Conservation (phyloP, 2,113 vertebrate species). For the Saimiri boliviensis region DNA sequence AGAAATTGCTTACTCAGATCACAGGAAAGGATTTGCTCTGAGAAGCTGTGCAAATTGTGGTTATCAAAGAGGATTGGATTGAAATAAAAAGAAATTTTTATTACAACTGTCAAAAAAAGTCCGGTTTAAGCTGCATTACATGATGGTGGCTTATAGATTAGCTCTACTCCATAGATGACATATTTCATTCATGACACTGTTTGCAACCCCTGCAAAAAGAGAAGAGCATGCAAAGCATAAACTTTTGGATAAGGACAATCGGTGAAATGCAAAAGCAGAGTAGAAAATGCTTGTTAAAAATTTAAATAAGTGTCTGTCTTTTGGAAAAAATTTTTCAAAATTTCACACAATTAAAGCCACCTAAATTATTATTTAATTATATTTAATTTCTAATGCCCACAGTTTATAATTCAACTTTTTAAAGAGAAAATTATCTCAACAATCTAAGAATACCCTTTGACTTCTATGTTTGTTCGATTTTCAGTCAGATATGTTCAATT, state of each 20-base stretch:
- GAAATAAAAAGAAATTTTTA: neutral
- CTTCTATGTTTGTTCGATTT: neutral
- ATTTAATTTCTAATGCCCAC: neutral
- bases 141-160: neutral
- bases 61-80: conserved; percentile 22
- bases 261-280: neutral
- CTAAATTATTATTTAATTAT: neutral
- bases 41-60: neutral
- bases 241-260: neutral
- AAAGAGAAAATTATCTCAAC: neutral
- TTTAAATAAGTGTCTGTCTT: neutral
- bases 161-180: neutral
- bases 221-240: neutral
- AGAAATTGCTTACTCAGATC: neutral
- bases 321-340: conserved; percentile 7
- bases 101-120: neutral
- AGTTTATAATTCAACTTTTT: neutral
- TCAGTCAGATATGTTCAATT: neutral
- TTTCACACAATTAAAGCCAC: neutral
- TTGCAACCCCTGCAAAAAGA: neutral
- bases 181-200: conserved; percentile 28
- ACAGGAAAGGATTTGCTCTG: neutral
- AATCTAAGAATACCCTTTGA: neutral
- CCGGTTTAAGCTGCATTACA: neutral
- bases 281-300: neutral